Evolutionary conservation across 1,140 invertebrate species (phyloP), one percentile per base, ranked within the genome.

Genomic region (Kradibia gibbosae): DNA sequence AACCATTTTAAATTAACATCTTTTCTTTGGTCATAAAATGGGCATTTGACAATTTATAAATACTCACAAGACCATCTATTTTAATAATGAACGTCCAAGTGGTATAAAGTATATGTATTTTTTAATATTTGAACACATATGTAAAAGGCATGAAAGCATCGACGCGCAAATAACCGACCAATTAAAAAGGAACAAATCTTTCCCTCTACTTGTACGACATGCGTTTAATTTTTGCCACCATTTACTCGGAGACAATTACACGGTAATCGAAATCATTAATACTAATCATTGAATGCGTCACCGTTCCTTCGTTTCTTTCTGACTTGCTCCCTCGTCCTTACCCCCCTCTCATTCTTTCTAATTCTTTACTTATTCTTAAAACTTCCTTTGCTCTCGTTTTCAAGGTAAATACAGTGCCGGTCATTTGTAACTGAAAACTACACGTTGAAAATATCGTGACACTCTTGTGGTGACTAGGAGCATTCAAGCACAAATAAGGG

Each of bases 361-460:
- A n/a, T 42, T 45, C 7, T 31, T 5, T 28, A 39, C 7, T 7
- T 1, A 8, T 65, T 34, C 3, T 25, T 65, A 17, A 7, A 17
- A 1, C 22, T 34, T 65, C 62, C 62, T 34, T 36, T 17, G 11
- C 62, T 67, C 62, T 53, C 31, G 5, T n/a, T 67, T 1, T 3
- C 15, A 7, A 4, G 62, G 36, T n/a, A 39, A 67, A 67, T 31
- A 67, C 13, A 36, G 62, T 36, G 34, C 22, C 62, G 34, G 28
- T 36, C 70, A 80, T 80, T 80, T 74, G 71, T 80, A 80, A 80
- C 39, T 25, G 60, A 67, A 55, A 70, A 72, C 50, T 72, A 72
- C 48, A 17, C 31, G 76, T 7, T 78, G 53, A 60, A 72, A 72
- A 73, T 50, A 80, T 79, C 45, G 28, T 48, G 65, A 67, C 45